phyloP scores from a whole-genome alignment of 2,797 vertebrate species.

The Clarias fuscus region DNA sequence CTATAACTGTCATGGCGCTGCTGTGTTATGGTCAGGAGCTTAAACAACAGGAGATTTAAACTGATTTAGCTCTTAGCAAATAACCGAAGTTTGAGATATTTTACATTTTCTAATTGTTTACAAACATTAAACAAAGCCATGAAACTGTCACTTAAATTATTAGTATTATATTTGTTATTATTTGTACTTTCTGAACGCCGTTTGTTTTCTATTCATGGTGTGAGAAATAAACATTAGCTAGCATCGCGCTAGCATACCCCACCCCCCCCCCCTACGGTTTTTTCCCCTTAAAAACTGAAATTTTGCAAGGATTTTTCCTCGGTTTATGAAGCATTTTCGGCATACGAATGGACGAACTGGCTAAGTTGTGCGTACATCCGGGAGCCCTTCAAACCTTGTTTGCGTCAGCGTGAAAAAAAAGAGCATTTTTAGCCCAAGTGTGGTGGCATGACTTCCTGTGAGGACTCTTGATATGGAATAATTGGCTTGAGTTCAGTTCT shows the following conservation, averaged over 20 bases:
- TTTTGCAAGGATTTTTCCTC: neutral
- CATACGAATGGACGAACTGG: no score
- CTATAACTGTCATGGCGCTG: conserved; percentile 10
- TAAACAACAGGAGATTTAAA: neutral
- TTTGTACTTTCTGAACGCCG: neutral
- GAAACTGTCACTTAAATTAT: neutral
- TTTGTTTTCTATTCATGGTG: neutral
- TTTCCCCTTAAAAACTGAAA: no score
- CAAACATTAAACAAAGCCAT: neutral
- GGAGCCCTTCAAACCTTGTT: no score
- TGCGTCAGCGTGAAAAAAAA: no score
- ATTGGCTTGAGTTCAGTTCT: no score
- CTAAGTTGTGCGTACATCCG: no score
- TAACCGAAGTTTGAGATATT: neutral
- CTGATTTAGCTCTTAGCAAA: neutral
- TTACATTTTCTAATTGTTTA: neutral
- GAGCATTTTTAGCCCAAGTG: no score
- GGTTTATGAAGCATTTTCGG: no score
- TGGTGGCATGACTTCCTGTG: no score
- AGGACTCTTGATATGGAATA: no score
- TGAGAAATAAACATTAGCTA: conserved; percentile 4
- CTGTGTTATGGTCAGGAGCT: neutral
- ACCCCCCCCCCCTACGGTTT: no score
- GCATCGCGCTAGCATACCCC: neutral
- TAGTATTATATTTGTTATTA: no score